A percentile compares a stretch with the other conserved stretches of the same genome.
phyloP scores from a whole-genome alignment of 2,888 invertebrate genomes.

The Acronicta psi region DNA sequence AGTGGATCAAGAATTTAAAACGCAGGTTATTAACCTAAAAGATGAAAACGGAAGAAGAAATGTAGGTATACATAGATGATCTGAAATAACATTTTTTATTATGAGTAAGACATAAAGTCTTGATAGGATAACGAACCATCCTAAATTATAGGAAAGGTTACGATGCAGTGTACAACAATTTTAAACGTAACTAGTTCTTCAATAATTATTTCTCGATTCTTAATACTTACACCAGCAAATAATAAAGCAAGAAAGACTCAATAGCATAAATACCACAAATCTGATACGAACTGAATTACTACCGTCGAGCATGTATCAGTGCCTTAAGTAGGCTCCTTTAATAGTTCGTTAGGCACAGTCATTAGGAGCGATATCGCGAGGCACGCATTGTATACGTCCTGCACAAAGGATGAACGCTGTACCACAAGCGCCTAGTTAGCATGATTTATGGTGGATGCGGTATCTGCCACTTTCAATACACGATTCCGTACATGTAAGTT shows the following conservation, averaged over 20 bases:
- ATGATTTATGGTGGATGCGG: slow-evolving; percentile 69
- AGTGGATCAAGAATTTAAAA: no score
- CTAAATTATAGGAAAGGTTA: no score
- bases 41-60: no score
- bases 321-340: slow-evolving; percentile 51
- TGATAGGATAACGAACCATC: no score
- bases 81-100: no score
- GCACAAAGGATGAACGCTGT: slow-evolving; percentile 66
- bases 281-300: slow-evolving; percentile 41
- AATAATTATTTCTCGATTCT: no score
- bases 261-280: slow-evolving; percentile 16
- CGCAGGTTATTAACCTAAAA: no score
- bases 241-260: slow-evolving; percentile 15
- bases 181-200: no score
- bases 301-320: slow-evolving; percentile 20
- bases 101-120: no score
- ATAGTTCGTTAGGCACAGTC: slow-evolving; percentile 70
- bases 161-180: no score
- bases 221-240: slow-evolving; percentile 3
- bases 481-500: slow-evolving; percentile 43
- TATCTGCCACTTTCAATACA: slow-evolving; percentile 60
- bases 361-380: slow-evolving; percentile 62
- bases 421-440: slow-evolving; percentile 75
- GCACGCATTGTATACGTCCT: slow-evolving; percentile 60
- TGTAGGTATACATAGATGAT: no score